These are phyloP conservation scores for Pseudorectes ferrugineus DNA, from an alignment of 2,113 vertebrate species.

Conservation along the genomic window DNA sequence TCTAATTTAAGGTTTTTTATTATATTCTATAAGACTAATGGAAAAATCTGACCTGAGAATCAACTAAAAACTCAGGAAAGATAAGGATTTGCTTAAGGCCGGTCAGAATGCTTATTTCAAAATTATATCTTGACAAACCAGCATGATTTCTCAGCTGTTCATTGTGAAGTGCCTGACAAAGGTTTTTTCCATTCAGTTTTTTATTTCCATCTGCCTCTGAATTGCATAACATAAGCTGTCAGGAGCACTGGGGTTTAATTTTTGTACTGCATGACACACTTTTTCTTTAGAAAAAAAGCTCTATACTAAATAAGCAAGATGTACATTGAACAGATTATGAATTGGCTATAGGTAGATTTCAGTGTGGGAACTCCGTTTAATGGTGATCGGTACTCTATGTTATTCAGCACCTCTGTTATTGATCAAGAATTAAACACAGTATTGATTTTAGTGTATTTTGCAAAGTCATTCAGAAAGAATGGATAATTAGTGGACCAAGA, in stretches of 20 bases:
- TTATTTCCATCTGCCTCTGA: not conserved
- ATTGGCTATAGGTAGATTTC: not conserved
- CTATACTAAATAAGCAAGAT: not conserved
- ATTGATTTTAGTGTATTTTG: not conserved
- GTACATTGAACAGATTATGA: not conserved
- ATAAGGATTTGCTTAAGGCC: not conserved
- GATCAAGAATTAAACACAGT: not conserved
- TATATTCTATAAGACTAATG: not conserved
- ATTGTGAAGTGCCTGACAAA: not conserved
- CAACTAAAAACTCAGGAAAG: not conserved
- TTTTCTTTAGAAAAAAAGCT: not conserved
- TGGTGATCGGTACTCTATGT: not conserved
- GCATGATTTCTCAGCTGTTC: not conserved
- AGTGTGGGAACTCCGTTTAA: not conserved
- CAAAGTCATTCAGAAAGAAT: not conserved
- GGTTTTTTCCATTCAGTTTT: not conserved
- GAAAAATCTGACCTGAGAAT: not conserved
- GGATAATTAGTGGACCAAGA: not conserved
- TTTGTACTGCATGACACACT: not conserved
- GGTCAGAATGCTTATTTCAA: not conserved
- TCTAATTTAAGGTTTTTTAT: not conserved
- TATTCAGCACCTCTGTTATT: not conserved
- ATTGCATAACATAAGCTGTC: not conserved
- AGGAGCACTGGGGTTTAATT: not conserved
- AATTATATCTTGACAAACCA: not conserved